These are phyloP conservation scores for Synergus itoensis DNA, from an alignment of 2,888 invertebrate species.

Conservation along the genomic window DNA sequence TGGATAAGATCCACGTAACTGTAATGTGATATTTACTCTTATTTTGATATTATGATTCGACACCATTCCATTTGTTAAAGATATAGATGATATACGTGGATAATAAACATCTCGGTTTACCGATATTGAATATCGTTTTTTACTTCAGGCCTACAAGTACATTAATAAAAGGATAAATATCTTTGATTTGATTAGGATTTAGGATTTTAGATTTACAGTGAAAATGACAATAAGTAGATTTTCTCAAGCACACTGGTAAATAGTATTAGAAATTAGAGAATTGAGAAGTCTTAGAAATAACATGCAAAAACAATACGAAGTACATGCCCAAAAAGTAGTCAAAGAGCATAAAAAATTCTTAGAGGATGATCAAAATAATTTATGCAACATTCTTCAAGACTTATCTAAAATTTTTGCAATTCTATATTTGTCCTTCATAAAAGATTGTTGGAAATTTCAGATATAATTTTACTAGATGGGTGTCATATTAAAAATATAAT, in stretches of 20 bases:
- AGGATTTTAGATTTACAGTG: neutral
- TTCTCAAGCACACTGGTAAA: neutral
- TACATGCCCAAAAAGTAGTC: no score
- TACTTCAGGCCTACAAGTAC: neutral
- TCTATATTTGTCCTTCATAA: no score
- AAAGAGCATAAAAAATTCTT: no score
- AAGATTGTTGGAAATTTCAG: no score
- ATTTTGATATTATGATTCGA: neutral
- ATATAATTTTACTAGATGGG: no score
- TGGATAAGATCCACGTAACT: conserved; percentile 15
- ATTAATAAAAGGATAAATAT: neutral
- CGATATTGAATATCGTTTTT: neutral
- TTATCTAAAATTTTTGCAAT: no score
- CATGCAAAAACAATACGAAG: no score
- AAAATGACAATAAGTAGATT: neutral
- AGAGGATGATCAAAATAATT: no score
- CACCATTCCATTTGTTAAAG: neutral
- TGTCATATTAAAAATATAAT: neutral
- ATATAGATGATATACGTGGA: neutral
- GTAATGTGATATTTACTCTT: conserved; percentile 22
- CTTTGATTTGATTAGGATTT: neutral
- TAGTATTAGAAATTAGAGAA: no score
- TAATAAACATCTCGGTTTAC: conserved; percentile 12
- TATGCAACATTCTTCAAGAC: no score
- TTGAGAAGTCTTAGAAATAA: no score